Percentiles rank a stretch among this genome's conserved stretches.
Evolutionary conservation across 2,888 invertebrate genomes (phyloP).

Genomic region (Tinea pellionella): DNA sequence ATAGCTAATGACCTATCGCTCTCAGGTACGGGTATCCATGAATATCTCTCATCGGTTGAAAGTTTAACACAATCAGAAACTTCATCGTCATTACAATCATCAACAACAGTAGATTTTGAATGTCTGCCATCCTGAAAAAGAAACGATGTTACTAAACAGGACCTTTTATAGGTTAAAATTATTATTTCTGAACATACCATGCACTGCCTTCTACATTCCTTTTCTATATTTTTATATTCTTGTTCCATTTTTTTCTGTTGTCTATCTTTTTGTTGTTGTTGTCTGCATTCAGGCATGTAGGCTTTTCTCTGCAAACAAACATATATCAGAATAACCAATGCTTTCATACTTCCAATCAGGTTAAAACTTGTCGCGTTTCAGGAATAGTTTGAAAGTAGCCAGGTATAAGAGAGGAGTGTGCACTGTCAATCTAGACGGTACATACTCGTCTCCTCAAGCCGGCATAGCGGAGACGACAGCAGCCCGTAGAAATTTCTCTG

Average conservation of each 20-base stretch:
- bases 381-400: no score
- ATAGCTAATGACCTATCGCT: conserved; percentile 44
- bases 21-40: conserved; percentile 64
- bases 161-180: neutral
- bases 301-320: conserved; percentile 36
- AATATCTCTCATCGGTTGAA: conserved; percentile 35
- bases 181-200: neutral
- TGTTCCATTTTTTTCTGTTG: conserved; percentile 47
- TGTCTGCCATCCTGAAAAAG: neutral
- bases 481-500: no score
- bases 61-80: conserved; percentile 23
- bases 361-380: no score
- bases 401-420: no score
- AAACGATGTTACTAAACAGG: neutral
- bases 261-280: conserved; percentile 34
- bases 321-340: neutral
- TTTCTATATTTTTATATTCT: conserved; percentile 47
- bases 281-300: conserved; percentile 43
- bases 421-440: no score
- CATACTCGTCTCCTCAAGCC: no score
- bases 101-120: conserved; percentile 20
- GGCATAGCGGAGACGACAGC: no score
- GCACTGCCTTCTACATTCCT: conserved; percentile 34
- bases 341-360: no score
- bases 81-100: conserved; percentile 22